Percentiles rank a stretch among this genome's conserved stretches.
Conservation (phyloP, 2,888 invertebrate species). For the Drosophila quinaria region DNA sequence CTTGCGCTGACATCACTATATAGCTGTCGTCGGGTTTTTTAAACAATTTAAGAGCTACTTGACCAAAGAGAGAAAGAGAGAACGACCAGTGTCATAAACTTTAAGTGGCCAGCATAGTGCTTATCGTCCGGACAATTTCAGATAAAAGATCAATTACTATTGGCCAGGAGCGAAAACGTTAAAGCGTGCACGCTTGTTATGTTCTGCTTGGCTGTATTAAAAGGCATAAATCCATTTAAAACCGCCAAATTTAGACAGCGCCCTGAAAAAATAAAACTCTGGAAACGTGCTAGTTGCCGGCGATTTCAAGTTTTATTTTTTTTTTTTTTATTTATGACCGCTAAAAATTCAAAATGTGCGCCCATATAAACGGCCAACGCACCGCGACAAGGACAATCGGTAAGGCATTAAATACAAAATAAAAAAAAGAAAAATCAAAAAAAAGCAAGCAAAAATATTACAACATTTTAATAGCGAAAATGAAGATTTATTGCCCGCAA, state of each 20-base stretch:
- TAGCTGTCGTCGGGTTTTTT: slow-evolving; percentile 3
- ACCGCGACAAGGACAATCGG: slow-evolving; percentile 57
- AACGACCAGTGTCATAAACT: slow-evolving; percentile 30
- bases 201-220: slow-evolving; percentile 15
- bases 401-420: slow-evolving; percentile 52
- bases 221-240: slow-evolving; percentile 63
- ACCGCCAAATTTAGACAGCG: slow-evolving; percentile 57
- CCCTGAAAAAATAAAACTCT: slow-evolving; percentile 31
- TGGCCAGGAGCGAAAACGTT: slow-evolving; percentile 19
- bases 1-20: slow-evolving; percentile 48
- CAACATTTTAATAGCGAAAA: slow-evolving; percentile 80
- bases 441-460: slow-evolving; percentile 64
- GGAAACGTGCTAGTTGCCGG: slow-evolving; percentile 43
- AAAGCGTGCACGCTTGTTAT: slow-evolving; percentile 26
- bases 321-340: slow-evolving; percentile 59
- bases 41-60: slow-evolving; percentile 22
- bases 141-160: slow-evolving; percentile 63
- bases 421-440: slow-evolving; percentile 14
- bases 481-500: slow-evolving; percentile 76
- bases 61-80: not conserved
- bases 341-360: slow-evolving; percentile 54
- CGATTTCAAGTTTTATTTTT: slow-evolving; percentile 63
- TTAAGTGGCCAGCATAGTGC: slow-evolving; percentile 37
- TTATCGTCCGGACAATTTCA: slow-evolving; percentile 44
- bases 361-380: slow-evolving; percentile 41